Conservation (phyloP, 2,797 vertebrate species). For the Sebastes trivittatus region DNA sequence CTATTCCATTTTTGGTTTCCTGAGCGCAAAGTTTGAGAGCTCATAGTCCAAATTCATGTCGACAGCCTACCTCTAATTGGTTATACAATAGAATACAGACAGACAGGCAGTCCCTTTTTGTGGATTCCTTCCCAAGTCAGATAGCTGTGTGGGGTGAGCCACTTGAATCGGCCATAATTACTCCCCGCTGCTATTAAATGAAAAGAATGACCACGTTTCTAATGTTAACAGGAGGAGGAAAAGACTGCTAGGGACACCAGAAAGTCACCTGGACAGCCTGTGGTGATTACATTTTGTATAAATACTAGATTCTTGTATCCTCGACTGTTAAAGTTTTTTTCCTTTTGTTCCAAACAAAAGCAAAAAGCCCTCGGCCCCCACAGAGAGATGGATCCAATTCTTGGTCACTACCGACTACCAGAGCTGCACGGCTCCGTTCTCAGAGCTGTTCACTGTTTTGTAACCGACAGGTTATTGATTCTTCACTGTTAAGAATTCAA, state of each 20-base stretch:
- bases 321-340: slow-evolving; percentile 2
- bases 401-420: slow-evolving; percentile 15
- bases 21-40: slow-evolving; percentile 22
- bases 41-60: slow-evolving; percentile 28
- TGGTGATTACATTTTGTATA: background rate
- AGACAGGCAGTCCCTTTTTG: slow-evolving; percentile 7
- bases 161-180: background rate
- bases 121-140: slow-evolving; percentile 8
- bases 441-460: slow-evolving; percentile 53
- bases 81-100: slow-evolving; percentile 18
- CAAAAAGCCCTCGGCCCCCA: background rate
- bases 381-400: slow-evolving; percentile 23
- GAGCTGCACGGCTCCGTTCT: slow-evolving; percentile 33
- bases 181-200: background rate
- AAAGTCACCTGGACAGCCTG: background rate
- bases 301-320: background rate
- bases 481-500: slow-evolving; percentile 52
- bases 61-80: slow-evolving; percentile 49
- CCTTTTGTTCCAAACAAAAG: slow-evolving; percentile 7
- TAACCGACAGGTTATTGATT: slow-evolving; percentile 67
- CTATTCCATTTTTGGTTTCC: slow-evolving; percentile 14
- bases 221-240: background rate
- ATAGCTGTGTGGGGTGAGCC: slow-evolving; percentile 9
- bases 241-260: background rate
- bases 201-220: background rate